Conservation (phyloP, 2,888 invertebrate genomes). For the Camponotus fellah region DNA sequence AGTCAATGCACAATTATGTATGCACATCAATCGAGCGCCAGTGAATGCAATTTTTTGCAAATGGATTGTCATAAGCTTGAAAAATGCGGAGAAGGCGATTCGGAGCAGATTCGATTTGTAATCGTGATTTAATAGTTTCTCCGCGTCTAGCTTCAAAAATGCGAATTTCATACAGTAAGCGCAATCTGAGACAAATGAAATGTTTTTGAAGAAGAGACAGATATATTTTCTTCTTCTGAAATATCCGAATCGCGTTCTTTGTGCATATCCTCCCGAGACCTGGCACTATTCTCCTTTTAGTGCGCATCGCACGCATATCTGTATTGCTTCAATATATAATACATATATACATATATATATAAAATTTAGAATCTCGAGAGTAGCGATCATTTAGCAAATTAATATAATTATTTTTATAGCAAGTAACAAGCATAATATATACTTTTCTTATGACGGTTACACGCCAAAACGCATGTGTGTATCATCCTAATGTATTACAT, state of each 20-base stretch:
- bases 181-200: conserved; percentile 14
- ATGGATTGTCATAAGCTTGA: conserved; percentile 22
- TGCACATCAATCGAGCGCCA: conserved; percentile 35
- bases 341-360: neutral
- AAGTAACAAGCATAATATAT: conserved; percentile 24
- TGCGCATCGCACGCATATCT: conserved; percentile 27
- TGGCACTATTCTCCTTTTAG: conserved; percentile 39
- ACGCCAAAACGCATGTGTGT: conserved; percentile 23
- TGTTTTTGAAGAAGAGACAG: conserved; percentile 1
- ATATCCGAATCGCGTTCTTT: conserved; percentile 42
- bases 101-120: conserved; percentile 40
- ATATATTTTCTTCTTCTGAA: conserved; percentile 47
- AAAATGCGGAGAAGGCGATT: neutral
- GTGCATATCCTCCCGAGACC: conserved; percentile 53
- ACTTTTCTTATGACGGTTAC: conserved; percentile 34
- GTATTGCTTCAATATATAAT: neutral
- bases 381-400: conserved; percentile 20
- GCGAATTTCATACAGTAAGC: neutral
- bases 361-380: conserved; percentile 20
- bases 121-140: conserved; percentile 34
- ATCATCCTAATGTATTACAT: conserved; percentile 3
- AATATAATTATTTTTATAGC: conserved; percentile 39
- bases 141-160: conserved; percentile 32
- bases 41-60: conserved; percentile 40
- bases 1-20: conserved; percentile 52